Evolutionary conservation across 2,888 invertebrate species (phyloP), one percentile per base, ranked within the genome.

Genomic region (Strigamia maritima): DNA sequence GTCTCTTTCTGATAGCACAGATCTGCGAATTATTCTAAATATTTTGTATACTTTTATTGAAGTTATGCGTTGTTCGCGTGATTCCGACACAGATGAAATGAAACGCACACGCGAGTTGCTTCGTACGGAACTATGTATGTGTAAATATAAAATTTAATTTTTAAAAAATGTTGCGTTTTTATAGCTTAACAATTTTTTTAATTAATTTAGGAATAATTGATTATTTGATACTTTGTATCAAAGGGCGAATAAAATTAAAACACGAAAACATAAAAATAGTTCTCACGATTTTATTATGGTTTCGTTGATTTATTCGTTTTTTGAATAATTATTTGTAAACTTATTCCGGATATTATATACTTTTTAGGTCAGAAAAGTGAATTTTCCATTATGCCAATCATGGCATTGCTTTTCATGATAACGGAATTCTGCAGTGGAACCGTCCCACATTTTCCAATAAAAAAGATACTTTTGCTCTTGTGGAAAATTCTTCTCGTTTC

Each of bases 391-490:
- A 86, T 95, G 80, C 86, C 98, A 35, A 92, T 94, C 49, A 92
- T 97, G 2, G 94, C 95, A 84, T 88, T 99, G 78, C 90, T 99
- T 80, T 93, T 94, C 81, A 98, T 99, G 98, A 94, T 98, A 35
- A 97, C 97, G 40, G 91, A 93, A 83, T 96, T 98, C 85, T 98
- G 98, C 87, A 94, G 95, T 83, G 98, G 98, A 0, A 92, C 93
- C 31, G 94, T 95, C 7, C 96, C 98, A 22, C 97, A 98, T 88
- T 98, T 97, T 87, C 99, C 99, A 2, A 98, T 99, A 91, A 98
- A 97, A 86, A 99, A 99, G 88, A 94, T 98, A 12, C 88, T 99
- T 22, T 88, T 99, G 76, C 88, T 99, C 22, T 86, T 98, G 1
- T 99, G 99, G 99, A 99, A 99, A 88, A 90, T 95, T 12, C 90